Evolutionary conservation across 2,113 vertebrate species (phyloP), one percentile per base, ranked within the genome.

Genomic region (Pyxicephalus adspersus): DNA sequence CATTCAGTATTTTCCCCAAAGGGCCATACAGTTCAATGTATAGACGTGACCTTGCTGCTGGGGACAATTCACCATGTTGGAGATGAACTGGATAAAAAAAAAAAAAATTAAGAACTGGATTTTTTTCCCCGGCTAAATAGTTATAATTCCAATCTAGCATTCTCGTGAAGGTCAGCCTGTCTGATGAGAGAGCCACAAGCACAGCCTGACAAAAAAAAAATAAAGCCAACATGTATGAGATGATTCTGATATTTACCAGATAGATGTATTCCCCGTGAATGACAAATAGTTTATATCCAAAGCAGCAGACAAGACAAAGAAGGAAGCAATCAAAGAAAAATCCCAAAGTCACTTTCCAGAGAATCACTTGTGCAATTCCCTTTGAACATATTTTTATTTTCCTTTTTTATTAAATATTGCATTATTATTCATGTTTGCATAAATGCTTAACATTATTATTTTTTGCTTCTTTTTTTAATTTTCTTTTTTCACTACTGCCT

Each of bases 271-370:
- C 77, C 83, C 82, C 64, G 3, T 25, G 83, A 84, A 77, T 50
- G 80, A 72, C 79, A 85, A 6, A 50, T 68, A 84, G 79, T 54
- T 85, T 75, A n/a, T 73, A 34, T 29, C 71, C 70, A 82, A 89
- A 83, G 79, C 52, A 26, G 63, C 22, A 84, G 76, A 16, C 19
- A 72, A 54, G 38, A 58, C 74, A 65, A 78, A 83, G 16, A 19
- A 25, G 17, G 52, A 55, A 58, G 28, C 7, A 76, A 45, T 50
- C 17, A 76, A 76, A 76, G 58, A 17, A 38, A 45, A 75, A 71
- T 51, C 20, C 55, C 66, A 71, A 80, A 80, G 77, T 70, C 66
- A 63, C 65, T 63, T 60, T 61, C 55, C 61, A 25, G 38, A 29
- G 31, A 55, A 61, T 51, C 23, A 19, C 13, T 52, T 4, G 67